Base-by-base conservation (phyloP, 2,888 invertebrate genomes). In the Ligdia adustata region DNA sequence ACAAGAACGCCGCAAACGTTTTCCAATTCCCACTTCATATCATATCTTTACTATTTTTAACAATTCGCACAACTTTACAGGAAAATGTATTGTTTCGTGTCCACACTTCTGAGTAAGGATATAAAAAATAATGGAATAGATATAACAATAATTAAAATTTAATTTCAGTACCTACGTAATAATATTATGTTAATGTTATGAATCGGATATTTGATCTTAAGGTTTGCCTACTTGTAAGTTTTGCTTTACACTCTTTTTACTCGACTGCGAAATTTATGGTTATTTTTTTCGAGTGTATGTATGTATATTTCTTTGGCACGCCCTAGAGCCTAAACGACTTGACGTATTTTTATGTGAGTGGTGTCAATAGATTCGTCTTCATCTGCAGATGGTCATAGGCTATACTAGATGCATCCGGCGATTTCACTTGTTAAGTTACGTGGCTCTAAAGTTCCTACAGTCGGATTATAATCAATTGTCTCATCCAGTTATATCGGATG, bases 1-100 rank as follows among this genome's bases (percentile, higher is more conserved):
- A n/a, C 24, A 4, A 24, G 4, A 9, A n/a, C 7, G 11, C 27
- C 16, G 4, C 16, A 16, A 37, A 2, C 16, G 37, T 15, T 37
- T 37, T 18, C 24, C 27, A 37, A 16, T 16, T 27, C 37, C 11
- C 16, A 3, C n/a, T 11, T 15, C 26, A 16, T 27, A 2, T 5
- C 1, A 9, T 7, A 15, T 16, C 9, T 11, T 11, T 16, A 27
- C 14, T 11, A 2, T 11, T 16, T 37, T 16, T 37, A 14, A 15
- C 11, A 35, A 15, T 35, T 37, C 4, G 9, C 22, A 13, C 14
- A 24, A 18, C 37, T 16, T 27, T 27, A 37, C 37, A 37, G 26
- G 26, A 9, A 37, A 37, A 37, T 37, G 16, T 16, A 27, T 37
- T 27, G 9, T 27, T 27, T 11, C 5, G 12, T 7, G 24, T 26